These are phyloP conservation scores for Nemapogon koenigi DNA, from an alignment of 2,888 invertebrate species.

Conservation along the genomic window DNA sequence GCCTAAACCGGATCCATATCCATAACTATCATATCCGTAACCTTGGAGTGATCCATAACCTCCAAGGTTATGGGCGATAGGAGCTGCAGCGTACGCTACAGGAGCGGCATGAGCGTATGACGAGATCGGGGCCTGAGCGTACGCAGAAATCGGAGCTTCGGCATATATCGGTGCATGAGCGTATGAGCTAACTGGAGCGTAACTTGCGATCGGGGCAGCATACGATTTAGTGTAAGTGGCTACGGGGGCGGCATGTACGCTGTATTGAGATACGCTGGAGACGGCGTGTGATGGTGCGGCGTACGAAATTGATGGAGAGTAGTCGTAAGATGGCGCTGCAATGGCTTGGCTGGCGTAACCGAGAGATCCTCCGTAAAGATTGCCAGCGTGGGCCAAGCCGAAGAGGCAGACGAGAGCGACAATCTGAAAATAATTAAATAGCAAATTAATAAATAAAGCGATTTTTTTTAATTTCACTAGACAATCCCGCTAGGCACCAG, in stretches of 20 bases:
- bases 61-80: slow-evolving; percentile 2
- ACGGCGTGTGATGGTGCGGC: slow-evolving; percentile 1
- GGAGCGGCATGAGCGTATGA: background rate
- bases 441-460: too few species aligned
- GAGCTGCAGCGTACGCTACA: background rate
- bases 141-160: background rate
- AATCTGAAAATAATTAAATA: slow-evolving; percentile 28
- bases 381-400: slow-evolving; percentile 29
- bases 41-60: slow-evolving; percentile 12
- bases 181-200: background rate
- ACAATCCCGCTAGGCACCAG: too few species aligned
- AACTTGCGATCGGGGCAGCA: background rate
- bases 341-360: slow-evolving; percentile 12
- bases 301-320: slow-evolving; percentile 8
- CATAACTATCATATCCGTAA: slow-evolving; percentile 18
- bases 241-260: slow-evolving; percentile 15
- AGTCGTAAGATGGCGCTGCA: background rate
- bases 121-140: background rate
- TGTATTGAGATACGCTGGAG: slow-evolving; percentile 23
- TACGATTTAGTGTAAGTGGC: background rate
- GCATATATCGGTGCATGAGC: background rate
- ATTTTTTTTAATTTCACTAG: too few species aligned
- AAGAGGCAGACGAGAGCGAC: slow-evolving; percentile 29
- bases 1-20: slow-evolving; percentile 11
- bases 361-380: slow-evolving; percentile 22